phyloP scores from a whole-genome alignment of 2,888 invertebrate species.

The Cantharis rustica region DNA sequence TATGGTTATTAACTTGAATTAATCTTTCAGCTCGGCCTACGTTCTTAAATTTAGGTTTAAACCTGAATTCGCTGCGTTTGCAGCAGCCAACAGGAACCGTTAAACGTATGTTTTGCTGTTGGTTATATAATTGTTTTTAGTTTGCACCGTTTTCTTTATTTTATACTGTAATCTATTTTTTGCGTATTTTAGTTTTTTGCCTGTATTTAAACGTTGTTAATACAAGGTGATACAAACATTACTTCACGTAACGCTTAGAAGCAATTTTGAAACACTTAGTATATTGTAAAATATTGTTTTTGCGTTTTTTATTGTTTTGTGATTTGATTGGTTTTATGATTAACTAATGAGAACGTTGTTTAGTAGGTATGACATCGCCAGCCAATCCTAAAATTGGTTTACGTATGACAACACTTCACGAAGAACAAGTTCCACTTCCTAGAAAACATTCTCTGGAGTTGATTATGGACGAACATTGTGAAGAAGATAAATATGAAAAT shows the following conservation, averaged over 20 bases:
- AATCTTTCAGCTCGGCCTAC: constrained; percentile 93
- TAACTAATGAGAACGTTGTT: constrained; percentile 7
- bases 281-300: not conserved
- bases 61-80: constrained; percentile 88
- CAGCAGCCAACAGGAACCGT: constrained; percentile 73
- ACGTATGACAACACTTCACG: constrained; percentile 91
- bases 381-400: constrained; percentile 83
- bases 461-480: constrained; percentile 50
- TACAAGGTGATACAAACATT: not conserved
- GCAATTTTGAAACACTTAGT: not conserved
- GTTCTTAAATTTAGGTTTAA: constrained; percentile 96
- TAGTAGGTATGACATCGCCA: constrained; percentile 67
- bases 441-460: constrained; percentile 57
- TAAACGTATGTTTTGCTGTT: constrained; percentile 78
- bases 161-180: not conserved
- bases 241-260: not conserved
- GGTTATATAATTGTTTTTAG: not conserved
- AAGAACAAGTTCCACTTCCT: constrained; percentile 68
- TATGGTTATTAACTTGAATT: constrained; percentile 34
- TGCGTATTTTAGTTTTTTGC: not conserved
- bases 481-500: constrained; percentile 48
- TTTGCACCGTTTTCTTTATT: not conserved
- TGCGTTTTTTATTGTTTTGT: not conserved
- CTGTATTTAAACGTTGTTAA: not conserved
- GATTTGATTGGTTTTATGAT: not conserved